Conservation (phyloP, 2,888 invertebrate genomes). For the Ryuthela nishihirai region DNA sequence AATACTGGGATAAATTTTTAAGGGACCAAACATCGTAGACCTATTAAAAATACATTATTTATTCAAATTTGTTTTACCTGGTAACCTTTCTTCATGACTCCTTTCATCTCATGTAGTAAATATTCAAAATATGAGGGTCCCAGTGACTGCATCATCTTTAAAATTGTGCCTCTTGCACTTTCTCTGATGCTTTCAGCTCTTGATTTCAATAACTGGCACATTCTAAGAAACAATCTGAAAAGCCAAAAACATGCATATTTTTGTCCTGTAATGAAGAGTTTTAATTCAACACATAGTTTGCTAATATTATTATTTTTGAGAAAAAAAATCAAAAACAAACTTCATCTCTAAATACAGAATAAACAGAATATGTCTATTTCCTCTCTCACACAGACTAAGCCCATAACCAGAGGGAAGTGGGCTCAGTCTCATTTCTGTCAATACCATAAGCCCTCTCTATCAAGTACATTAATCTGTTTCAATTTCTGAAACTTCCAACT, state of each 20-base stretch:
- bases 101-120: conserved; percentile 73
- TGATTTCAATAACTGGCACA: conserved; percentile 86
- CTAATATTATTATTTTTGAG: background rate
- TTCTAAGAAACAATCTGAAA: conserved; percentile 65
- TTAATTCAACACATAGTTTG: background rate
- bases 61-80: too few species aligned
- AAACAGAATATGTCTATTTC: too few species aligned
- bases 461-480: too few species aligned
- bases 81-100: conserved; percentile 78
- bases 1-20: too few species aligned
- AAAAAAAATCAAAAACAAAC: background rate
- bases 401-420: too few species aligned
- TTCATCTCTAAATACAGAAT: background rate
- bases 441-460: too few species aligned
- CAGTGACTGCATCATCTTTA: conserved; percentile 78
- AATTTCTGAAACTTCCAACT: too few species aligned
- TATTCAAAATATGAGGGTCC: conserved; percentile 75
- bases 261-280: background rate
- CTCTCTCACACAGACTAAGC: too few species aligned
- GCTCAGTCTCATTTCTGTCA: too few species aligned
- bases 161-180: conserved; percentile 82
- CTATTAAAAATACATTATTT: too few species aligned
- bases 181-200: conserved; percentile 80
- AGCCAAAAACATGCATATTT: conserved; percentile 43
- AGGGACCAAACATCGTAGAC: too few species aligned